Percentiles rank a stretch among this genome's conserved stretches.
phyloP scores from a whole-genome alignment of 2,113 vertebrate genomes.

The Vombatus ursinus region DNA sequence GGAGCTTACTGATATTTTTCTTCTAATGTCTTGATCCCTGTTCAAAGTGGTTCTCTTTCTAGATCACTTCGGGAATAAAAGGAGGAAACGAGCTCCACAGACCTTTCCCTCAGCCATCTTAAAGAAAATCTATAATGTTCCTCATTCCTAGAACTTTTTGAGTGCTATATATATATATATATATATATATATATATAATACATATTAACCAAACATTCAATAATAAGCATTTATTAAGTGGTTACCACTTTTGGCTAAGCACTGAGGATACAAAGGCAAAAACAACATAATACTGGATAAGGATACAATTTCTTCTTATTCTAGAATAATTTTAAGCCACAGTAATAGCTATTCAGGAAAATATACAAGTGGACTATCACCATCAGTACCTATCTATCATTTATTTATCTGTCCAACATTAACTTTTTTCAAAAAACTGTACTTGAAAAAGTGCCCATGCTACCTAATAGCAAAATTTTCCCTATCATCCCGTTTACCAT shows the following conservation, averaged over 20 bases:
- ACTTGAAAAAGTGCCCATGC: not conserved
- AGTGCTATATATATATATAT: too few relatives aligned
- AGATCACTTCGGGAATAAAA: not conserved
- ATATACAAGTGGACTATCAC: conserved; percentile 18
- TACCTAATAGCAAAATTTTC: not conserved
- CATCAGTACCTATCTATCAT: not conserved
- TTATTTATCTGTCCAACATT: not conserved
- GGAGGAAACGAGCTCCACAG: not conserved
- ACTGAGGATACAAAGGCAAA: not conserved
- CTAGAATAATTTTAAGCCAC: conserved; percentile 53
- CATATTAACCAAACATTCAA: not conserved
- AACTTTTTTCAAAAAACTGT: not conserved
- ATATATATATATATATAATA: too few relatives aligned
- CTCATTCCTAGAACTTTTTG: conserved; percentile 28
- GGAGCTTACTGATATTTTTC: not conserved
- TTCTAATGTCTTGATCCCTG: not conserved
- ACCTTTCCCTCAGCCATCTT: not conserved
- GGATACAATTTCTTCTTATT: not conserved
- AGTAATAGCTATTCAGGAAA: conserved; percentile 33
- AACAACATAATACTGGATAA: conserved; percentile 61
- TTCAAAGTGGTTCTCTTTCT: not conserved
- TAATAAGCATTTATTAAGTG: not conserved
- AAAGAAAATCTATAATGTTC: not conserved
- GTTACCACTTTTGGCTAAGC: not conserved
- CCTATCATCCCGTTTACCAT: not conserved